Base-by-base conservation (phyloP, 1,140 invertebrate genomes). In the Uloborus diversus region DNA sequence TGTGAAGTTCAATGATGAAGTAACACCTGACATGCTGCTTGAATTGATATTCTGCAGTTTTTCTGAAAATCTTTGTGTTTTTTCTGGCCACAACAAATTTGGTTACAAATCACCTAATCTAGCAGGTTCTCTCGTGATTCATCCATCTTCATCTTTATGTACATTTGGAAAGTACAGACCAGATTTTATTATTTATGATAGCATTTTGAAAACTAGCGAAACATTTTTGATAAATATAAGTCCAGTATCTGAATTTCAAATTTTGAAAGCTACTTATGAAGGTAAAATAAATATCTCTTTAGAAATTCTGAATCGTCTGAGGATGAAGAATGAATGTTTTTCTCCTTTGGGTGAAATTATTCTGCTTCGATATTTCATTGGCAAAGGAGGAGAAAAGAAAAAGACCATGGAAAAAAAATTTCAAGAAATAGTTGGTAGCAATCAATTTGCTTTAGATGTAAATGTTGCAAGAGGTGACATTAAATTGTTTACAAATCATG, bases 101-200 rank as follows among this genome's bases (percentile, higher is more conserved):
- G 89, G 90, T 13, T 99, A 99, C 86, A 90, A 90, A 81, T 96
- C 94, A 13, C 89, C 98, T 0, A 87, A 94, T 59, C 95, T 96
- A 14, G 91, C 94, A 85, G 89, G 92, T 14, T 88, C 90, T 37
- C 88, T 99, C n/a, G 88, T 92, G 79, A 91, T 99, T 80, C 94
- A 97, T 88, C 96, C 96, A 0, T 92, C 93, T 53, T 98, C 96
- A 80, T 94, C 96, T 56, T 88, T 99, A 9, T 96, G 94, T 83
- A 92, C 92, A 0, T 86, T 94, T 33, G 68, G 69, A 13, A 28
- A 27, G 13, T 66, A 35, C 35, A 65, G 49, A 37, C 79, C 79
- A 14, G 5, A 68, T 7, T 81, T 66, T 66, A 9, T 81, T 23
- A 53, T 81, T n/a, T 81, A 73, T 75, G 79, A 75, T 62, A 57